Evolutionary conservation across 2,113 vertebrate genomes (phyloP).

Genomic region (Isurus oxyrinchus): DNA sequence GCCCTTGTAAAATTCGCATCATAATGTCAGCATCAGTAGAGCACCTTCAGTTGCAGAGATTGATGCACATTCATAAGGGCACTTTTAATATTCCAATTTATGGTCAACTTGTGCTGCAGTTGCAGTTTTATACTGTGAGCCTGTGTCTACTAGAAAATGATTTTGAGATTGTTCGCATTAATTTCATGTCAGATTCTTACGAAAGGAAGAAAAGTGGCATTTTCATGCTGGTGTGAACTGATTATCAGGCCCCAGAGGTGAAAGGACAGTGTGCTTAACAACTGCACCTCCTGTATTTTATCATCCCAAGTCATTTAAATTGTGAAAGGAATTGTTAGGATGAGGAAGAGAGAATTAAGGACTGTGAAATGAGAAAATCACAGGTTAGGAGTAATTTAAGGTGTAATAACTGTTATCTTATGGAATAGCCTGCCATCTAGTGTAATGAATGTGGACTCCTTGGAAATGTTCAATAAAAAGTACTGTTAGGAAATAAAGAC

Average conservation of each 20-base stretch:
- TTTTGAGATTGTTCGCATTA: not conserved
- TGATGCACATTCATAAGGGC: not conserved
- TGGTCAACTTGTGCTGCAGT: not conserved
- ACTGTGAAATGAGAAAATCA: not conserved
- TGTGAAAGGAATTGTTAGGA: not conserved
- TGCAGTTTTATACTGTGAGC: not conserved
- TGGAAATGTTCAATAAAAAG: not conserved
- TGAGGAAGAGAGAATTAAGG: not conserved
- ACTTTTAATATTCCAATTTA: not conserved
- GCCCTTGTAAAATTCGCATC: too few species aligned
- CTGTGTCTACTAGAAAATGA: not conserved
- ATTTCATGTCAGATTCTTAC: not conserved
- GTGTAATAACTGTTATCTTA: not conserved
- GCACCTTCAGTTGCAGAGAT: not conserved
- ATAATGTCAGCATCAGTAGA: not conserved
- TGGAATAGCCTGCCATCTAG: slow-evolving; percentile 33
- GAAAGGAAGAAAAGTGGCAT: not conserved
- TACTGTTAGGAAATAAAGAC: too few species aligned
- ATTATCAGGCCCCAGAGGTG: not conserved
- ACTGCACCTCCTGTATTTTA: not conserved
- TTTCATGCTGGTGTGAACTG: not conserved
- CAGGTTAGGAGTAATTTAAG: not conserved
- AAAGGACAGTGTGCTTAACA: not conserved
- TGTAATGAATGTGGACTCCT: slow-evolving; percentile 19
- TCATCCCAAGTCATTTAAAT: not conserved